Conservation (phyloP, 2,113 vertebrate genomes). For the Cephalopholis sonnerati region DNA sequence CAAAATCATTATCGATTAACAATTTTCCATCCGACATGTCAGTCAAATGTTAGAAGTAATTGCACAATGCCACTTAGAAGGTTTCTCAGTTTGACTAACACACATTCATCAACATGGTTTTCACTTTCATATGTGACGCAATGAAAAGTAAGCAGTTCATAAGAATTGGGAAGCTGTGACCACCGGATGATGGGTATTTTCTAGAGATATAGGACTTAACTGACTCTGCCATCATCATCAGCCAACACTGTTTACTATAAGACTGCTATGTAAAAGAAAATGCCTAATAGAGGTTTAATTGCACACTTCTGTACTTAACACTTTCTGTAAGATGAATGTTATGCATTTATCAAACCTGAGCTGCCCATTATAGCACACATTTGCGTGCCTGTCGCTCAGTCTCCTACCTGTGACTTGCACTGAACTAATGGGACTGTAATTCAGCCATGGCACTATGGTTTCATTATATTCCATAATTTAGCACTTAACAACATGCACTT, state of each 20-base stretch:
- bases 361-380: constrained; percentile 16
- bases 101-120: neutral
- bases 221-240: neutral
- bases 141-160: neutral
- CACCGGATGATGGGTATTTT: neutral
- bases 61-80: neutral
- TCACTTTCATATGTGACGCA: neutral
- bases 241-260: constrained; percentile 35
- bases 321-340: constrained; percentile 1
- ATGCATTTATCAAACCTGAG: constrained; percentile 21
- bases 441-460: constrained; percentile 16
- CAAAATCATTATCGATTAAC: neutral
- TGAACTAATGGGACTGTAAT: constrained; percentile 30
- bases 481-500: constrained; percentile 17
- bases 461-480: constrained; percentile 62
- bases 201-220: neutral
- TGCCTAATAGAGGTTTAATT: constrained; percentile 25
- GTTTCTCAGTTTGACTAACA: neutral
- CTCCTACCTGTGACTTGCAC: constrained; percentile 17
- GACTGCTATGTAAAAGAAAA: constrained; percentile 2
- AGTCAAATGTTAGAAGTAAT: constrained; percentile 1
- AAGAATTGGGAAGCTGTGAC: neutral
- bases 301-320: neutral
- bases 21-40: neutral
- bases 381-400: constrained; percentile 7